Evolutionary conservation across 1,140 invertebrate genomes (phyloP), one percentile per base, ranked within the genome.

Genomic region (Acarapis woodi): DNA sequence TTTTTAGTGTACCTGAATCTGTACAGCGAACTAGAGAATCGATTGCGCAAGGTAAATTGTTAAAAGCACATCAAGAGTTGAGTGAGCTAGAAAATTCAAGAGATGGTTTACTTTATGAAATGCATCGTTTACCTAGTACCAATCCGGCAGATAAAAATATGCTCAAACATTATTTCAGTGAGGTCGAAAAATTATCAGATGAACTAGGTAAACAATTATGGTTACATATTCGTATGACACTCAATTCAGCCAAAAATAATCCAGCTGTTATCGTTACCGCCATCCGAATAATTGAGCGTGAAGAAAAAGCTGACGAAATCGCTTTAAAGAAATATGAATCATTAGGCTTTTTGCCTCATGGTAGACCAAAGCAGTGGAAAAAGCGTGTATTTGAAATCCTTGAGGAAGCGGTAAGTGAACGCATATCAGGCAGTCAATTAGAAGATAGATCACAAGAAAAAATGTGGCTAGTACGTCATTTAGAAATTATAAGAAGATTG

Each of bases 1-100:
- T 97, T 39, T 93, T 96, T 47, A 93, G 82, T 31, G 83, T 97
- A 1, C 83, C 82, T 9, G 82, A 90, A 51, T 90, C 77, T 58
- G 78, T 97, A 2, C 71, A 78, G 38, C 85, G 82, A 57, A 93
- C 87, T 0, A 73, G 83, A 48, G 70, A 77, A 35, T 74, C 76
- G 60, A 94, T 97, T 41, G 73, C 71, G 44, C 85, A 99, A 46
- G 83, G 85, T 34, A 88, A 94, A 56, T 57, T 96, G 9, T 54
- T 97, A 1, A 73, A 83, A 55, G 83, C 88, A 9, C 87, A 94
- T 60, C 71, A 90, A 62, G 51, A 52, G 51, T 59, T 97, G 19
- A 74, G 79, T 50, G 87, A 96, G 55, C 61, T 97, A 41, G 88
- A 97, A 58, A 83, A 79, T 53, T 90, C 87, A 0, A 60, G 88